phyloP scores from a whole-genome alignment of 2,888 invertebrate genomes.

The Dichetophora obliterata region DNA sequence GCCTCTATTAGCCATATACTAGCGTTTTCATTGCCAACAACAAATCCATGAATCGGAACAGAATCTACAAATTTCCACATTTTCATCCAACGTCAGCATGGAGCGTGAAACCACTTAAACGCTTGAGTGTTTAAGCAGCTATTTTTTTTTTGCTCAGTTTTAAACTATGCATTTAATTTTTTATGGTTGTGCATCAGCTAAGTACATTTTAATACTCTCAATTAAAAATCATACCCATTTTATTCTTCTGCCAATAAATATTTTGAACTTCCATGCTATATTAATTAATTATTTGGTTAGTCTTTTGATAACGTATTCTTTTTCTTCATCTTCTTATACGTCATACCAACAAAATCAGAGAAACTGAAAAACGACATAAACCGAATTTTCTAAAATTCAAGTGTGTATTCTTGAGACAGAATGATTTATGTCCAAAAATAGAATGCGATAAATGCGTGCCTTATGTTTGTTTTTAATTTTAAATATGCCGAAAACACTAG shows the following conservation, averaged over 20 bases:
- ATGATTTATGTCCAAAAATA: constrained; percentile 62
- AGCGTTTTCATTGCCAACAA: constrained; percentile 37
- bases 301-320: too few relatives aligned
- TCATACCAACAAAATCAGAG: too few relatives aligned
- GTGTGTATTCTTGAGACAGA: constrained; percentile 37
- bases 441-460: constrained; percentile 54
- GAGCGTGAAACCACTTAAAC: constrained; percentile 23
- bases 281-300: too few relatives aligned
- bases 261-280: too few relatives aligned
- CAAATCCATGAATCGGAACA: constrained; percentile 7
- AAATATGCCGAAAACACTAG: constrained; percentile 25
- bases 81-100: background rate
- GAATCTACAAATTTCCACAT: constrained; percentile 1
- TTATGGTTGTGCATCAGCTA: too few relatives aligned
- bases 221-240: too few relatives aligned
- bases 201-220: too few relatives aligned
- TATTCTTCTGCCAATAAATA: too few relatives aligned
- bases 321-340: too few relatives aligned
- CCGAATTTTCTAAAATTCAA: constrained; percentile 21
- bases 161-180: too few relatives aligned
- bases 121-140: background rate
- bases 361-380: constrained; percentile 27
- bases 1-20: background rate
- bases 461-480: constrained; percentile 43
- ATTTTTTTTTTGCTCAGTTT: too few relatives aligned